phyloP scores from a whole-genome alignment of 2,113 vertebrate species.

The Chloropsis hardwickii region DNA sequence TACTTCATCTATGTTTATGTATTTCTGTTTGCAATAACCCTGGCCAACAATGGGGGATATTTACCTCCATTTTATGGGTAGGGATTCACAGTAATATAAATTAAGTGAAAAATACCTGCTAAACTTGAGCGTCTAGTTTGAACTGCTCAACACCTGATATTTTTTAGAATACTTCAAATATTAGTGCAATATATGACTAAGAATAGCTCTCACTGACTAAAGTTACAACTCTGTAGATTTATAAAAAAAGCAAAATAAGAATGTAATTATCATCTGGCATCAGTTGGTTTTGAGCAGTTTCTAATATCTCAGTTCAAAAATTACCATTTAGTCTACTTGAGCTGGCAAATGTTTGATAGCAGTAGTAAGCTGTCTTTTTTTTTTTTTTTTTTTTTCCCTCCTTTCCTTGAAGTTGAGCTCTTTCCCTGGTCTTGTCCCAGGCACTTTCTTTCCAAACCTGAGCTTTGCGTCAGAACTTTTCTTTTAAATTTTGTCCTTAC shows the following conservation, averaged over 20 bases:
- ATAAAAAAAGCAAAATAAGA: not conserved
- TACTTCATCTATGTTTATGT: not conserved
- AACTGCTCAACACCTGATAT: not conserved
- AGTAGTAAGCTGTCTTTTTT: not conserved
- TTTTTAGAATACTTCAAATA: not conserved
- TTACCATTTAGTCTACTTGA: not conserved
- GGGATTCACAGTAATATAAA: not conserved
- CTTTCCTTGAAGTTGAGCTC: not conserved
- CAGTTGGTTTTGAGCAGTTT: not conserved
- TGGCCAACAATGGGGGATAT: not conserved
- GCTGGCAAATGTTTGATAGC: not conserved
- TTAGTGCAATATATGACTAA: not conserved
- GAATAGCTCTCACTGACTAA: not conserved
- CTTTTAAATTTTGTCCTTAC: not conserved
- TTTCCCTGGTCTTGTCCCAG: not conserved
- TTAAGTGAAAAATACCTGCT: not conserved
- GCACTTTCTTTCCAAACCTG: not conserved
- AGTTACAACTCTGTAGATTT: not conserved
- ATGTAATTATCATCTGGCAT: not conserved
- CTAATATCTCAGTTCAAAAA: not conserved
- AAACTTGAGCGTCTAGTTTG: not conserved
- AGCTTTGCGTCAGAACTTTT: not conserved
- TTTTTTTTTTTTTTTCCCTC: fast-evolving
- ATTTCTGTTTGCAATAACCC: not conserved
- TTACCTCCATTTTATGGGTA: not conserved